Base-by-base conservation (phyloP, 2,797 vertebrate genomes). In the Pipistrellus pipistrellus region DNA sequence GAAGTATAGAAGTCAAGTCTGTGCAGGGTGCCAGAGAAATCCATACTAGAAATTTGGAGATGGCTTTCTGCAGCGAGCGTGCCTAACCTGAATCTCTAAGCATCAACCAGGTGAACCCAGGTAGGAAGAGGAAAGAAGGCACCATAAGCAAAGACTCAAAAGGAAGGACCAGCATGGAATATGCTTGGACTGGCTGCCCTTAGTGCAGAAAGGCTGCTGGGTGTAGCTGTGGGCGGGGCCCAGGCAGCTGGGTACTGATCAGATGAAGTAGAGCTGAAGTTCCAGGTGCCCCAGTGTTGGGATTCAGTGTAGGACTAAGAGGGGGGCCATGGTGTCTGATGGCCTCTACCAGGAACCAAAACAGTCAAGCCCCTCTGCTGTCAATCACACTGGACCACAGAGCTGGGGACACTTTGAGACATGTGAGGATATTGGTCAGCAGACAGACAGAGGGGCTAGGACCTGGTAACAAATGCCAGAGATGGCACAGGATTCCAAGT, bases 171-270 rank as follows among this genome's bases (percentile, higher is more conserved):
- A 30, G 6, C 6, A 55, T 21, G 41, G 14, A 21, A 4, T n/a
- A 4, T 23, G 35, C 38, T 53, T 41, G n/a, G n/a, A 4, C 15
- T 32, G 59, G 78, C 53, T n/a, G 27, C 8, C n/a, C 44, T 71
- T 8, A 0, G 73, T 2, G 18, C 48, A 59, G 57, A 35, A 55
- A 66, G 55, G 25, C 55, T 93, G 69, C 23, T 20, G 44, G 57
- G 4, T 4, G 20, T 6, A n/a, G 18, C 17, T 1, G 4, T 6
- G 68, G 20, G 20, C 0, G 4, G 41, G 7, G 57, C 23, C 18
- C 6, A 41, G 38, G 55, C 27, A 30, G 72, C 6, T 0, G 25
- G 53, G 41, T 20, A 4, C 20, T 30, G n/a, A 66, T 3, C 0
- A 15, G 23, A 32, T 2, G n/a, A 44, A 25, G 38, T 4, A 14